phyloP scores from a whole-genome alignment of 2,113 vertebrate genomes.

The Engraulis encrasicolus region DNA sequence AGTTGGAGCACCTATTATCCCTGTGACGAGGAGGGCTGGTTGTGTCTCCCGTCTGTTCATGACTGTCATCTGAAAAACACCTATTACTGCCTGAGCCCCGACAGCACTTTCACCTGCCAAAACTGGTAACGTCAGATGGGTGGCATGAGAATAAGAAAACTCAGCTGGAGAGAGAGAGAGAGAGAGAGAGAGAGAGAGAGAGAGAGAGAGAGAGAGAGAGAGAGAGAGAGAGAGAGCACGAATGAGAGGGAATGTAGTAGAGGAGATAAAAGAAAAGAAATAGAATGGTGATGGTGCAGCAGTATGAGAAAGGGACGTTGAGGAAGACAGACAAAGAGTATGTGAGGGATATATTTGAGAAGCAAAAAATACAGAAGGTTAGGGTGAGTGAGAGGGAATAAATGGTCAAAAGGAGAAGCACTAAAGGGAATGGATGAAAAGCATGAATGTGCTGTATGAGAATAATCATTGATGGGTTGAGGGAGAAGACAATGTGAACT shows the following conservation, averaged over 20 bases:
- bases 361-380: neutral
- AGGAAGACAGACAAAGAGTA: neutral
- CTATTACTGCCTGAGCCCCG: constrained; percentile 5
- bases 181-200: neutral
- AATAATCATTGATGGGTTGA: neutral
- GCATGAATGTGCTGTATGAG: constrained; percentile 7
- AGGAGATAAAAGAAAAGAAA: neutral
- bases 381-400: neutral
- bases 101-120: constrained; percentile 12
- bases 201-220: neutral
- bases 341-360: neutral
- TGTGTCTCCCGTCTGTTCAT: neutral
- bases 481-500: neutral
- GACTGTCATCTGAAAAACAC: constrained; percentile 11
- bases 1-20: constrained; percentile 10
- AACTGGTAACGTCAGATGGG: neutral
- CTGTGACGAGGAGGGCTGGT: neutral
- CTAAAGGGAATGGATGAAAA: constrained; percentile 1
- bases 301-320: neutral
- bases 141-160: neutral
- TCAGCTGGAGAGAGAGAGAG: neutral
- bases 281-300: too few relatives aligned
- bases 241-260: neutral
- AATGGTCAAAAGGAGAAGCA: constrained; percentile 7
- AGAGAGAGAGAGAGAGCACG: neutral